Percentiles rank a stretch among this genome's conserved stretches.
Evolutionary conservation across 2,888 invertebrate species (phyloP).

Genomic region (Rhimphoctona megacephalus): DNA sequence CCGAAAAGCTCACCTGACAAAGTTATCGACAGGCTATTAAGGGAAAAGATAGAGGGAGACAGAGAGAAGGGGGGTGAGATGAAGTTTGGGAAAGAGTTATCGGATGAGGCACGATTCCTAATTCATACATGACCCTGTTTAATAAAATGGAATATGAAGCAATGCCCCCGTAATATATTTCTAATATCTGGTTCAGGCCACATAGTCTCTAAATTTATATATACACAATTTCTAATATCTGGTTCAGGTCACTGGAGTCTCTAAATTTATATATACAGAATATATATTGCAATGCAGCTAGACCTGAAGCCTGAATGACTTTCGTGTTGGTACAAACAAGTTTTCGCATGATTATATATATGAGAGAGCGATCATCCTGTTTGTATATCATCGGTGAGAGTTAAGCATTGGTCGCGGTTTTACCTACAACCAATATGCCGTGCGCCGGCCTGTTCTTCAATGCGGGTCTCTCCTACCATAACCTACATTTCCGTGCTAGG

Average conservation of each 20-base stretch:
- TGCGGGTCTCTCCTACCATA: slow-evolving; percentile 40
- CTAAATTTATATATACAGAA: neutral
- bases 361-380: neutral
- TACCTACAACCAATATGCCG: slow-evolving; percentile 27
- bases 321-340: slow-evolving; percentile 50
- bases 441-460: slow-evolving; percentile 42
- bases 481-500: slow-evolving; percentile 48
- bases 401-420: slow-evolving; percentile 31
- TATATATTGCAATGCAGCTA: slow-evolving; percentile 2
- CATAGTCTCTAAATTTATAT: slow-evolving; percentile 3
- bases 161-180: slow-evolving; percentile 60
- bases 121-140: slow-evolving; percentile 58
- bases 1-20: slow-evolving; percentile 44
- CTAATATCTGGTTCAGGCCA: slow-evolving; percentile 50
- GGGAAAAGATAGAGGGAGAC: neutral
- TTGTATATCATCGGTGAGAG: slow-evolving; percentile 28
- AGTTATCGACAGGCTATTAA: slow-evolving; percentile 33
- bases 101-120: slow-evolving; percentile 22
- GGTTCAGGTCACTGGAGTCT: slow-evolving; percentile 24
- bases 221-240: slow-evolving; percentile 40
- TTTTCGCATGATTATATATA: slow-evolving; percentile 38
- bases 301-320: slow-evolving; percentile 46
- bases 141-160: slow-evolving; percentile 59
- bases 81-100: slow-evolving; percentile 37
- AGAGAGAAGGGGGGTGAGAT: neutral